Base-by-base conservation (phyloP, 1,140 invertebrate species). In the Cyclina sinensis region DNA sequence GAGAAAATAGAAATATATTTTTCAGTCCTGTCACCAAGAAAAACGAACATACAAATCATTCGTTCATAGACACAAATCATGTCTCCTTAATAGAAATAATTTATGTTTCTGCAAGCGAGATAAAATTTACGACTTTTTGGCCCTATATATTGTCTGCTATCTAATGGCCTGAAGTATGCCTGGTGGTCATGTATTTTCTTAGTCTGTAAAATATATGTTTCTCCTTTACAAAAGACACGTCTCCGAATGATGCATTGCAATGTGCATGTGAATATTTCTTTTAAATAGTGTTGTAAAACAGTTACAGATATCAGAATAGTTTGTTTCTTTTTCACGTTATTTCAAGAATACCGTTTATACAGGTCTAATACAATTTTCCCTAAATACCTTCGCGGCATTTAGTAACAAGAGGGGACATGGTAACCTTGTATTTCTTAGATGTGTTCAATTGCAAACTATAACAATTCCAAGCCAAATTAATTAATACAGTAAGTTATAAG, bases 81-180 rank as follows among this genome's bases (percentile, higher is more conserved):
- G 85, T 68, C 84, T 78, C 24, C 39, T 87, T 80, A 80, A 54
- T 70, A 83, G 74, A 80, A 68, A 70, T 87, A 78, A 87, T 87
- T 79, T 62, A 76, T 87, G 24, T 37, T 18, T 43, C 37, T 30
- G 18, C 18, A 65, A 65, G 81, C 24, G 48, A 54, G 74, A 78
- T 78, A 78, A 78, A 78, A 54, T 78, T 78, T 78, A 78, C 46
- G 46, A 48, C 16, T 54, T 51, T 30, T 78, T 32, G 51, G 78
- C 51, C 4, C 57, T 27, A 62, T 62, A 16, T 48, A 62, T 62
- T 24, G 57, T 62, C 57, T 62, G 57, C n/a, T 27, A 27, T 62
- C n/a, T 62, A 62, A 62, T 62, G 57, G 57, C 24, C 9, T 27
- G 21, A 24, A 21, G 24, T 62, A 27, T 4, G 24, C 5, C n/a